phyloP scores from a whole-genome alignment of 1,140 invertebrate genomes.

The Bombus polaris region DNA sequence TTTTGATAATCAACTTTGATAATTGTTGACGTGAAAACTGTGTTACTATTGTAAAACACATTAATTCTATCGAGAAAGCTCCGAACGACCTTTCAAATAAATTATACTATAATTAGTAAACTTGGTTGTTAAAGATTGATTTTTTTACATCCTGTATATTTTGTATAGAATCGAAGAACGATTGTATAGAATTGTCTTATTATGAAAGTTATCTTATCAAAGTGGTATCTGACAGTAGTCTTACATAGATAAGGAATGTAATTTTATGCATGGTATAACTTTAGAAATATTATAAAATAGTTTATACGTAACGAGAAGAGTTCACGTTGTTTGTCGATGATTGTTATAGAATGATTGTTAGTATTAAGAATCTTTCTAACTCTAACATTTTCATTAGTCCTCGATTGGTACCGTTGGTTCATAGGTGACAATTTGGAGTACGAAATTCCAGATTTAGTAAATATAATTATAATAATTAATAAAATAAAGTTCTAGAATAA shows the following conservation, averaged over 20 bases:
- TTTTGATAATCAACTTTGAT: constrained; percentile 32
- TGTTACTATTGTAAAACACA: not conserved
- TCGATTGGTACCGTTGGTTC: not conserved
- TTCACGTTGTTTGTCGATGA: constrained; percentile 39
- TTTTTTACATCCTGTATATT: not conserved
- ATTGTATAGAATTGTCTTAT: not conserved
- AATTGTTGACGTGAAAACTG: not conserved
- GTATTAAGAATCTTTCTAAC: constrained; percentile 45
- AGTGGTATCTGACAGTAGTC: constrained; percentile 31
- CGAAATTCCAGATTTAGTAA: too few relatives aligned
- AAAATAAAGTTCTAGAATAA: too few relatives aligned
- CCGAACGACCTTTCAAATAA: not conserved
- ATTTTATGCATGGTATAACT: not conserved
- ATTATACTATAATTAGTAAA: not conserved
- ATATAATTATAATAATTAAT: too few relatives aligned
- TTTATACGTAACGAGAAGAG: not conserved
- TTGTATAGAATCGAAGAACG: not conserved
- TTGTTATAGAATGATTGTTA: constrained; percentile 42
- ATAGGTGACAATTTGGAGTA: not conserved
- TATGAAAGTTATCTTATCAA: constrained; percentile 50
- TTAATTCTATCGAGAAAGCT: not conserved
- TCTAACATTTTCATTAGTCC: constrained; percentile 5
- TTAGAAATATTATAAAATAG: not conserved
- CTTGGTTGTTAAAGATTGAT: not conserved
- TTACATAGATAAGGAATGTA: constrained; percentile 38